Evolutionary conservation across 2,797 vertebrate genomes (phyloP).

Genomic region (Psittacula derbiana): DNA sequence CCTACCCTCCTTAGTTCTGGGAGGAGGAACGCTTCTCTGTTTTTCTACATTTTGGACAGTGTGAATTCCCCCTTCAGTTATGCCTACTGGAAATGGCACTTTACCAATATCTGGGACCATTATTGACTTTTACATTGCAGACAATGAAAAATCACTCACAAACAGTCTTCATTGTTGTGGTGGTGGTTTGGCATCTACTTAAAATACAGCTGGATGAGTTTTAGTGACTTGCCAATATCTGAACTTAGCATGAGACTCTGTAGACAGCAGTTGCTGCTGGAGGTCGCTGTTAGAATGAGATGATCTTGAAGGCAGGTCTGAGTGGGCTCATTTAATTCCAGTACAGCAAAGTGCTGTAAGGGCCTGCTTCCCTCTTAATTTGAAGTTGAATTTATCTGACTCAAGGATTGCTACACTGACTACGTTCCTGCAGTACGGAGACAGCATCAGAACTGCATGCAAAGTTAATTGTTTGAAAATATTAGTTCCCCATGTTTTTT

Average conservation of each 20-base stretch:
- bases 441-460: background rate
- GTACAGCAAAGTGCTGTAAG: background rate
- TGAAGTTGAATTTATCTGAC: background rate
- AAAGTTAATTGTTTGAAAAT: conserved; percentile 35
- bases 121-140: background rate
- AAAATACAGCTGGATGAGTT: background rate
- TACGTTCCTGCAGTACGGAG: background rate
- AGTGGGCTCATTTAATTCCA: background rate
- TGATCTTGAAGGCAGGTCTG: background rate
- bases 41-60: background rate
- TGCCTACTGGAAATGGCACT: background rate
- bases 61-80: background rate
- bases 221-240: background rate
- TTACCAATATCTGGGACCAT: background rate
- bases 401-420: background rate
- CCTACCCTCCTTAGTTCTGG: background rate
- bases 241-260: background rate
- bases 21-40: background rate
- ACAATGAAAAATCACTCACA: background rate
- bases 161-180: background rate
- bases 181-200: background rate
- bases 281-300: background rate
- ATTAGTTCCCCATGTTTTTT: conserved; percentile 27
- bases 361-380: background rate
- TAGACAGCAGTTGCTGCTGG: background rate